These are phyloP conservation scores for Anoplopoma fimbria DNA, from an alignment of 2,113 vertebrate genomes.

Conservation along the genomic window DNA sequence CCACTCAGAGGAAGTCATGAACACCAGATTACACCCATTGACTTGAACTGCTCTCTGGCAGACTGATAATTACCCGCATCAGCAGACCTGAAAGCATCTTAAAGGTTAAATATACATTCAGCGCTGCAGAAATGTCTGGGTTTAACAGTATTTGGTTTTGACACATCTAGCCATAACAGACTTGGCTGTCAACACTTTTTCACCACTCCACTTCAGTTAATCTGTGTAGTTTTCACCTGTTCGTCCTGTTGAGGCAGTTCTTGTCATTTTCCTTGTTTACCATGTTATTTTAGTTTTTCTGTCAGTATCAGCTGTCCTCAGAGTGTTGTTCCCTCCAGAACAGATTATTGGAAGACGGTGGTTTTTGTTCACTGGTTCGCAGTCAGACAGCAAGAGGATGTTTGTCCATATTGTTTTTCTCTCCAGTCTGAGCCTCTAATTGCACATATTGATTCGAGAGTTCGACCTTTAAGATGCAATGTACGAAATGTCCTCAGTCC, in stretches of 20 bases:
- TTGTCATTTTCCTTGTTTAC: not conserved
- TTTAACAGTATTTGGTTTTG: not conserved
- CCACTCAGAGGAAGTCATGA: conserved; percentile 1
- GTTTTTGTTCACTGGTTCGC: not conserved
- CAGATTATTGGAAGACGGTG: not conserved
- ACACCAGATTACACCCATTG: not conserved
- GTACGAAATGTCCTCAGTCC: not conserved
- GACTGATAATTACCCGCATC: too few species aligned
- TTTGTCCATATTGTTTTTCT: not conserved
- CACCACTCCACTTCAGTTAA: not conserved
- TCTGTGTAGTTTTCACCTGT: not conserved
- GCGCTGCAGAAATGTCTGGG: not conserved
- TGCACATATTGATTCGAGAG: conserved; percentile 4
- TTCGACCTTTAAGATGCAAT: not conserved
- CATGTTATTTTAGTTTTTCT: not conserved
- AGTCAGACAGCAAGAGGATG: not conserved
- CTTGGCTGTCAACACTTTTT: not conserved
- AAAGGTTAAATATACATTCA: not conserved
- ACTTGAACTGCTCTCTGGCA: not conserved
- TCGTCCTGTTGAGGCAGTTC: not conserved
- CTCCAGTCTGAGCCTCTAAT: not conserved
- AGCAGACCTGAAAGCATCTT: not conserved
- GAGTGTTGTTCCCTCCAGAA: not conserved
- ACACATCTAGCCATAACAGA: not conserved
- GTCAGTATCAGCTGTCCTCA: not conserved